Evolutionary conservation across 2,888 invertebrate genomes (phyloP), one percentile per base, ranked within the genome.

Genomic region (Pristionchus japonicus): DNA sequence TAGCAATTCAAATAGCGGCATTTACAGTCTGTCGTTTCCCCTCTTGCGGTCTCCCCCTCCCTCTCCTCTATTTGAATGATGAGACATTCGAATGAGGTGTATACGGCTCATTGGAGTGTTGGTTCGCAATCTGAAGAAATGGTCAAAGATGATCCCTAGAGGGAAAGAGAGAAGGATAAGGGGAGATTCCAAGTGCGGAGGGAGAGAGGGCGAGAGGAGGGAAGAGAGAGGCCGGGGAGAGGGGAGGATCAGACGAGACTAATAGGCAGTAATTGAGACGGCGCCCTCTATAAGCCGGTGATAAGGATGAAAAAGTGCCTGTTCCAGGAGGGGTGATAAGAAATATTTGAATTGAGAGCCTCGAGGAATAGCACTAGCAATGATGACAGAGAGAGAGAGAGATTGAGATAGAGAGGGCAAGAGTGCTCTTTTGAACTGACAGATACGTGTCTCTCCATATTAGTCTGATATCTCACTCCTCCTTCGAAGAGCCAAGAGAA

Each of bases 1-100:
- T 77, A 87, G 64, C 40, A 23, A 74, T 74, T 74, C 74, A 74
- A 74, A 74, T 74, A 74, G 74, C 74, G 74, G 74, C 31, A 40
- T 67, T 34, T 34, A 34, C 31, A 34, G 31, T 27, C 37, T 40
- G 31, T 74, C 74, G 74, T 23, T 74, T 40, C 74, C 40, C 64
- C 57, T n/a, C n/a, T 37, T 52, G 23, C 43, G 83, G 49, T 23
- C 83, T n/a, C 31, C 43, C 31, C n/a, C 31, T 40, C 64, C n/a
- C 23, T n/a, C n/a, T 34, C 13, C 27, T 85, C 64, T 82, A 40
- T 61, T 61, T 86, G 61, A 86, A 61, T 61, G 86, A 52, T 61
- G 57, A 52, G 34, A 37, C 74, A 74, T 43, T 27, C 7, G 27
- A 74, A 37, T 43, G 43, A 34, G 49, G 47, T n/a, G 34, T 52